Evolutionary conservation across 2,888 invertebrate species (phyloP).

Genomic region (Doris montereyensis): DNA sequence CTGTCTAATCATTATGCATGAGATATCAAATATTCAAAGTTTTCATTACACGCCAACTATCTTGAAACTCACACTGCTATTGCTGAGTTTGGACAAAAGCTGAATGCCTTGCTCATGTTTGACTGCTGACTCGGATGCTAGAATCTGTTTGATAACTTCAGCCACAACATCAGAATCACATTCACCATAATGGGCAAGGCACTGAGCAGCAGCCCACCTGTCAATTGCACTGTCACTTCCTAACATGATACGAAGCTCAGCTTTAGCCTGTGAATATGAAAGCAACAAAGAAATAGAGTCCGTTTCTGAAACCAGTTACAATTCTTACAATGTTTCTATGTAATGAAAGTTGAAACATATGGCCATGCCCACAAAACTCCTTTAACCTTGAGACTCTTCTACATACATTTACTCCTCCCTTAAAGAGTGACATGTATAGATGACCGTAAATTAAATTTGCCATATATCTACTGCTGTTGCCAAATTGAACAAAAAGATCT

Average conservation of each 20-base stretch:
- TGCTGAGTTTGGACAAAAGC: constrained; percentile 67
- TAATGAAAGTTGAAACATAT: too few relatives aligned
- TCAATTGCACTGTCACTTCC: constrained; percentile 60
- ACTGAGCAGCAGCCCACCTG: constrained; percentile 72
- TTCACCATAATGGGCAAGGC: constrained; percentile 69
- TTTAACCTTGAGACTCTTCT: too few relatives aligned
- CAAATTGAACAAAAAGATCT: too few relatives aligned
- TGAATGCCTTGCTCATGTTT: constrained; percentile 67
- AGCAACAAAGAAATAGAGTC: background rate
- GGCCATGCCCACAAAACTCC: too few relatives aligned
- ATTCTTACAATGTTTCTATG: too few relatives aligned
- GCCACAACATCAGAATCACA: constrained; percentile 71
- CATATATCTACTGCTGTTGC: too few relatives aligned
- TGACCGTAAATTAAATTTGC: too few relatives aligned
- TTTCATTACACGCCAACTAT: too few relatives aligned
- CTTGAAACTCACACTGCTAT: constrained; percentile 65
- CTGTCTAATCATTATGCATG: background rate
- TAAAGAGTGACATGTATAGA: too few relatives aligned
- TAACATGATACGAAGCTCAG: constrained; percentile 60
- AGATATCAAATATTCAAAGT: background rate
- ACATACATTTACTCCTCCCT: too few relatives aligned
- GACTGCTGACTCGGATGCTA: constrained; percentile 67
- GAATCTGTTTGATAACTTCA: constrained; percentile 69
- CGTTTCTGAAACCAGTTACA: too few relatives aligned
- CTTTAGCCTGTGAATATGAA: constrained; percentile 56